Evolutionary conservation across 2,113 vertebrate genomes (phyloP), one percentile per base, ranked within the genome.

Genomic region (Danionella cerebrum): DNA sequence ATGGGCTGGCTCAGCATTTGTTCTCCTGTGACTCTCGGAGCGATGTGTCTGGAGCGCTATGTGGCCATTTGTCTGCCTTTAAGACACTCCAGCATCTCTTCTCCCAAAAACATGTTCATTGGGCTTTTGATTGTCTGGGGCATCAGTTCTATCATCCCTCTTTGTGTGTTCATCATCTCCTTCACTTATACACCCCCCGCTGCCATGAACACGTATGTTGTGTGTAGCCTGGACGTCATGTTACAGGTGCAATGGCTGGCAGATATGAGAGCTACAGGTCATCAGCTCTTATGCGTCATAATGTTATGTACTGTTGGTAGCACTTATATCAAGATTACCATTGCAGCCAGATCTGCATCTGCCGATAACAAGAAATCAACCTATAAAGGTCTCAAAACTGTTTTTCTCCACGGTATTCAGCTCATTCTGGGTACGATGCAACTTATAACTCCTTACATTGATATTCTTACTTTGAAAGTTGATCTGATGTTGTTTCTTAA

Each of bases 321-420:
- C 8, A 74, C 65, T 5, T 79, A 81, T 9, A 22, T 76, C 13
- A 77, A 67, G 38, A 71, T 81, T 16, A 57, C 75, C 67, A 3
- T 35, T 29, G 75, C 57, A 13, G 77, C 79, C 14, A 36, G 21
- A n/a, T 69, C 68, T 9, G 65, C 71, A 2, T 60, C 63, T 1
- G 25, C 60, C 3, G 69, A 69, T 5, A 66, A 66, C 7, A 74
- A 54, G 11, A 67, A 55, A 2, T 72, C 62, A 0, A 44, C 67
- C 1, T 25, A 65, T 14, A 81, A 78, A 24, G 67, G 74, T 45
- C 68, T 55, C 4, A 68, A 36, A 31, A 81, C 79, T 3, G 64
- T 81, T 24, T 5, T 76, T 4, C 70, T 81, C 8, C 80, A 81
- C 54, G 75, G 38, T 1, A 16, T 76, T 60, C 79, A 79, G 53